Conservation (phyloP, 2,797 vertebrate genomes). For the Serranus cabrilla region DNA sequence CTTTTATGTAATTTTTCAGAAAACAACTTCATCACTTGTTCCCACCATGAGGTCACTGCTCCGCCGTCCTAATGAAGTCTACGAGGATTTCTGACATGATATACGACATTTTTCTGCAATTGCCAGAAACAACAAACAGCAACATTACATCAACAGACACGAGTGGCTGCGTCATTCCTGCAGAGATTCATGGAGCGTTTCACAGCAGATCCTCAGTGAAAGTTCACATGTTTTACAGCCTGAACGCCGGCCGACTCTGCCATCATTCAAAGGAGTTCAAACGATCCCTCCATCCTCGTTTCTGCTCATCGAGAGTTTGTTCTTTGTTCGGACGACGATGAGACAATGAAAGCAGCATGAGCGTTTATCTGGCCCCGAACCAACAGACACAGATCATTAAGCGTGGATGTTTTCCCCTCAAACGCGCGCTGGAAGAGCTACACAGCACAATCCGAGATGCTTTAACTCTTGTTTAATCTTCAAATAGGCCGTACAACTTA, state of each 20-base stretch:
- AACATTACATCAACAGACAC: conserved; percentile 57
- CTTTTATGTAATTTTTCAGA: neutral
- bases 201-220: conserved; percentile 44
- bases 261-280: conserved; percentile 21
- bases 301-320: conserved; percentile 38
- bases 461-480: conserved; percentile 46
- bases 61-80: neutral
- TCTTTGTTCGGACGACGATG: conserved; percentile 53
- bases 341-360: conserved; percentile 69
- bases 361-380: conserved; percentile 48
- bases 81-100: conserved; percentile 20
- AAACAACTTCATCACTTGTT: conserved; percentile 22
- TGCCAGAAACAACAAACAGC: conserved; percentile 59
- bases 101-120: conserved; percentile 9
- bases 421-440: conserved; percentile 32
- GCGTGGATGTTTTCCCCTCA: conserved; percentile 22
- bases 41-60: conserved; percentile 32
- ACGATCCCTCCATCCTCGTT: conserved; percentile 31
- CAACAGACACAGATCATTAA: conserved; percentile 66
- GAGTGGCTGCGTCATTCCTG: conserved; percentile 20
- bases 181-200: conserved; percentile 63
- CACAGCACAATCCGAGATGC: conserved; percentile 26
- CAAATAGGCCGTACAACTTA: conserved; percentile 5
- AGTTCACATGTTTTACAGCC: conserved; percentile 65
- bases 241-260: conserved; percentile 32